phyloP scores from a whole-genome alignment of 1,140 invertebrate species.

The Sarcophaga peregrina region DNA sequence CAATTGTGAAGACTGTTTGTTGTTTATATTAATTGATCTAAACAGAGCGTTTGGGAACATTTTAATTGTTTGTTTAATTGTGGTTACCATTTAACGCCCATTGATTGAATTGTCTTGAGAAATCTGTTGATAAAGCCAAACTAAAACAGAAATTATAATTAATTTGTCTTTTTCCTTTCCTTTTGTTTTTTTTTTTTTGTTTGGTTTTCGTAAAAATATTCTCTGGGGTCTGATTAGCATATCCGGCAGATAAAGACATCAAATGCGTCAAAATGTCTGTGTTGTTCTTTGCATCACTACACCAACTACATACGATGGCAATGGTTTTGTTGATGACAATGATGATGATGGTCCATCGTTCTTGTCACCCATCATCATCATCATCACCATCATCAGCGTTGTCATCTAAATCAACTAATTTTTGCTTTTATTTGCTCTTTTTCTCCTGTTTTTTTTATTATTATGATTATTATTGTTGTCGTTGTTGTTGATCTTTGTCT shows the following conservation, averaged over 20 bases:
- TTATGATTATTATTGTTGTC: not conserved
- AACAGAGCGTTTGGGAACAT: not conserved
- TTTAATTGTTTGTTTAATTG: constrained; percentile 15
- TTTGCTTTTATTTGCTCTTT: not conserved
- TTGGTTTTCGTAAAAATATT: not conserved
- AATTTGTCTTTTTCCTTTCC: too few relatives aligned
- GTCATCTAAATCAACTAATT: constrained; percentile 33
- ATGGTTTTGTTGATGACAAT: not conserved
- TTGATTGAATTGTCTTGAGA: constrained; percentile 36
- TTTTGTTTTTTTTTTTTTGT: too few relatives aligned
- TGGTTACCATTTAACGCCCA: not conserved
- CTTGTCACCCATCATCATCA: constrained; percentile 32
- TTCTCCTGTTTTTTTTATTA: not conserved
- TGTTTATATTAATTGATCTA: not conserved
- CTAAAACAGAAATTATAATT: too few relatives aligned
- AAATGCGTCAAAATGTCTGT: constrained; percentile 36
- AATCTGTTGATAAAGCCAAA: not conserved
- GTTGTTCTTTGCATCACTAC: too few relatives aligned
- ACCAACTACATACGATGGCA: too few relatives aligned
- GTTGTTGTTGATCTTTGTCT: not conserved
- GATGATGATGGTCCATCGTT: constrained; percentile 30
- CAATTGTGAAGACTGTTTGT: not conserved
- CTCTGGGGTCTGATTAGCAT: constrained; percentile 40
- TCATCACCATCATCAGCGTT: not conserved
- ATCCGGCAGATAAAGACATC: constrained; percentile 38